phyloP scores from a whole-genome alignment of 2,113 vertebrate species.

The Muntiacus muntjak region DNA sequence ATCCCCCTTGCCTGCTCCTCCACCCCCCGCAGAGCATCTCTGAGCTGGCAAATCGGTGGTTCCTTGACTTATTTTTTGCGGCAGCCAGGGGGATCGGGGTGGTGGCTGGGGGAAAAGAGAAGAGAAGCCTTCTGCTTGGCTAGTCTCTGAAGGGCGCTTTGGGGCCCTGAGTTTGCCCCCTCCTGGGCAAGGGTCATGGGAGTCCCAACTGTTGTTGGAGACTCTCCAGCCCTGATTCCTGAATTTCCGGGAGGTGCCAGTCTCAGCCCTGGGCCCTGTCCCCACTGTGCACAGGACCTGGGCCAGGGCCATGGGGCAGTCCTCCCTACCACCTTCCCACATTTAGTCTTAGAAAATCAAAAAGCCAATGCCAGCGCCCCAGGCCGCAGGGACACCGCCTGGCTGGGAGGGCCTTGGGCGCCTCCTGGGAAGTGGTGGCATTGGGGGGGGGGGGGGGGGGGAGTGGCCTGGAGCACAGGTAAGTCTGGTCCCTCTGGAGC shows the following conservation, averaged over 20 bases:
- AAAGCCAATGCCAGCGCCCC: neutral
- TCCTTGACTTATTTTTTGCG: neutral
- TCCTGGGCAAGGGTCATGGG: neutral
- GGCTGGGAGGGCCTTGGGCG: neutral
- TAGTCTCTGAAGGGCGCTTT: neutral
- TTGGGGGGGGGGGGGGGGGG: neutral
- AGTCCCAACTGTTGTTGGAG: neutral
- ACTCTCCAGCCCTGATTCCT: neutral
- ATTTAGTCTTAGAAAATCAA: neutral
- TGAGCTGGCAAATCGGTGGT: neutral
- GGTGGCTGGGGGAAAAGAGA: neutral
- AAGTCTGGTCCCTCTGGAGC: too few relatives aligned
- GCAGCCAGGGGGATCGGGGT: rapidly evolving
- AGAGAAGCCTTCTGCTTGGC: neutral
- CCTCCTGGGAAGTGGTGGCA: neutral
- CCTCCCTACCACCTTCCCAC: too few relatives aligned
- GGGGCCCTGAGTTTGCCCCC: neutral
- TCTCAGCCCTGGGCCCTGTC: neutral
- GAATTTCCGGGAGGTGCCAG: neutral
- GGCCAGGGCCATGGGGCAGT: neutral
- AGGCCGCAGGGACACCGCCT: neutral
- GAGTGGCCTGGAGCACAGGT: neutral
- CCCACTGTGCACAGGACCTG: neutral
- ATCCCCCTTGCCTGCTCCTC: neutral
- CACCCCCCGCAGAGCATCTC: neutral